Percentiles rank a stretch among this genome's conserved stretches.
phyloP scores from a whole-genome alignment of 2,113 vertebrate genomes.

The Anguilla japonica region DNA sequence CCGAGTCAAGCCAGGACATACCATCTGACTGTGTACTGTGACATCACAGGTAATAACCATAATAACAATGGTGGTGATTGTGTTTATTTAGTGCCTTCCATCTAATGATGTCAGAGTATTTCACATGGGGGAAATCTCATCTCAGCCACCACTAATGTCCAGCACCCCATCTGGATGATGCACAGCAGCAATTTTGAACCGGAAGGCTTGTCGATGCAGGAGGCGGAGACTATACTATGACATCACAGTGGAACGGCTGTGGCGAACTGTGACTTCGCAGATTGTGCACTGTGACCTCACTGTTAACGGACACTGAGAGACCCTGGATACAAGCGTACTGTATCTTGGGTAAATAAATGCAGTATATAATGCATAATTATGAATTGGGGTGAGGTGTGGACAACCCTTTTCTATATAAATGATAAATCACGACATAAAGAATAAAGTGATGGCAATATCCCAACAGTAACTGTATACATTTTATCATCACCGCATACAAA shows the following conservation, averaged over 20 bases:
- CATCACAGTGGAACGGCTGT: too few relatives aligned
- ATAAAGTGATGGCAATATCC: not conserved
- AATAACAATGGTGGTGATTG: too few relatives aligned
- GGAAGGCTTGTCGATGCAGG: too few relatives aligned
- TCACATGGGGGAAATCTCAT: too few relatives aligned
- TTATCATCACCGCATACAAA: not conserved
- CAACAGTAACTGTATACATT: not conserved
- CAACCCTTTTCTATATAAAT: not conserved
- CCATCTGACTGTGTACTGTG: constrained; percentile 76
- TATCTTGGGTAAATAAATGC: too few relatives aligned
- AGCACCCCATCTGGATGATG: too few relatives aligned
- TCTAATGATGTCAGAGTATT: too few relatives aligned
- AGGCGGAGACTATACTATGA: too few relatives aligned
- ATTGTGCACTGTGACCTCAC: constrained; percentile 46
- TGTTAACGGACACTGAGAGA: not conserved
- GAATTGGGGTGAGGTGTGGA: not conserved
- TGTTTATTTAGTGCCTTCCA: too few relatives aligned
- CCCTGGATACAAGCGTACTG: not conserved
- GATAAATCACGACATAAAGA: not conserved
- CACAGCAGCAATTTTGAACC: too few relatives aligned
- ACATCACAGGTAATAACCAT: constrained; percentile 76
- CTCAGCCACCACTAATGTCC: too few relatives aligned
- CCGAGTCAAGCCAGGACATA: constrained; percentile 74
- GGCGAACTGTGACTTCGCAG: constrained; percentile 83
- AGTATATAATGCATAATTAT: not conserved